Conservation (phyloP, 2,888 invertebrate genomes). For the Germaria angustata region DNA sequence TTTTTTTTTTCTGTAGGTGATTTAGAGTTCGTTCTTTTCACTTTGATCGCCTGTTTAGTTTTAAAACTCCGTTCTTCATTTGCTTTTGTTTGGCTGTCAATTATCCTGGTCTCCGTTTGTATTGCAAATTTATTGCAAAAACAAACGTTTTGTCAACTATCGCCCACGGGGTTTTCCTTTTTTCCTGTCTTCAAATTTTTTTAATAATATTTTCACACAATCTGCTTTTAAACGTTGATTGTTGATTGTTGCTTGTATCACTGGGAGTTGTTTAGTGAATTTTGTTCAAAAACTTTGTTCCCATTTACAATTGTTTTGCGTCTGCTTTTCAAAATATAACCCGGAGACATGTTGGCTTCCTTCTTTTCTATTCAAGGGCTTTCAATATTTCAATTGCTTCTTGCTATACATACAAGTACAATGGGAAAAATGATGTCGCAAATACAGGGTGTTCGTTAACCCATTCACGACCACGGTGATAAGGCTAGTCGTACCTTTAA, state of each 20-base stretch:
- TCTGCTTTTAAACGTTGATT: slow-evolving; percentile 33
- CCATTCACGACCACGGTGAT: too few species aligned
- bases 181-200: neutral
- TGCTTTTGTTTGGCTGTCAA: slow-evolving; percentile 14
- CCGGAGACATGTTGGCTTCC: slow-evolving; percentile 49
- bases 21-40: neutral
- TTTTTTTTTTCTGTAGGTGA: slow-evolving; percentile 13
- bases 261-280: slow-evolving; percentile 28
- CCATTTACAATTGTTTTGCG: slow-evolving; percentile 27
- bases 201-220: slow-evolving; percentile 54
- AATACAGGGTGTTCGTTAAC: slow-evolving; percentile 34
- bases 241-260: slow-evolving; percentile 26
- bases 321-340: slow-evolving; percentile 43
- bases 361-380: slow-evolving; percentile 24
- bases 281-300: slow-evolving; percentile 38
- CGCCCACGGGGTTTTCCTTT: slow-evolving; percentile 53
- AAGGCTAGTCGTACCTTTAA: too few species aligned
- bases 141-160: slow-evolving; percentile 64
- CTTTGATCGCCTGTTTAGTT: slow-evolving; percentile 42
- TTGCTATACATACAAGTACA: slow-evolving; percentile 18
- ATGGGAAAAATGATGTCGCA: neutral
- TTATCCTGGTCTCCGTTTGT: slow-evolving; percentile 34
- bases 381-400: slow-evolving; percentile 39
- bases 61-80: slow-evolving; percentile 27
- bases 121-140: slow-evolving; percentile 55